Evolutionary conservation across 1,140 invertebrate genomes (phyloP).

Genomic region (Calycopis cecrops): DNA sequence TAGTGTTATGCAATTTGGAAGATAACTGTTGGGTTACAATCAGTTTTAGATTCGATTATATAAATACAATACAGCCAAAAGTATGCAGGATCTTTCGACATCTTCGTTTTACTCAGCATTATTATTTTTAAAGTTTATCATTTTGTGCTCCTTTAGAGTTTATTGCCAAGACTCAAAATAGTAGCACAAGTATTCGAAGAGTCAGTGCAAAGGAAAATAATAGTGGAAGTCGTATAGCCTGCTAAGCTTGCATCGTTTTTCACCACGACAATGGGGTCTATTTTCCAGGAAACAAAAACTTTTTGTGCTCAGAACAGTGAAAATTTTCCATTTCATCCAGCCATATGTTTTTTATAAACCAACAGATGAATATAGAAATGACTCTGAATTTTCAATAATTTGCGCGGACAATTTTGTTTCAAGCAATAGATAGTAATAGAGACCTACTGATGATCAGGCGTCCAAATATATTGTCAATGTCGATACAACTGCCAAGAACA

Average conservation of each 20-base stretch:
- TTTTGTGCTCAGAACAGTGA: constrained; percentile 5
- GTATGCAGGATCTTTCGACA: no score
- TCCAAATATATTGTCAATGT: constrained; percentile 6
- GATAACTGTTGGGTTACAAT: no score
- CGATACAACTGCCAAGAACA: not conserved
- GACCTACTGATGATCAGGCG: not conserved
- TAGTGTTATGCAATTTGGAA: no score
- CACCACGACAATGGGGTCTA: constrained; percentile 7
- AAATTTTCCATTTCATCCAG: constrained; percentile 7
- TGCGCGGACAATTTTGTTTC: no score
- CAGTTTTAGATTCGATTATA: no score
- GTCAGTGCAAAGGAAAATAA: not conserved
- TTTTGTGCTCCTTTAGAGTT: not conserved
- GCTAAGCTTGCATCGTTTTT: constrained; percentile 8
- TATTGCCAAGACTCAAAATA: not conserved
- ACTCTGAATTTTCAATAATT: no score
- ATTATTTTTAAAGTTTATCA: no score
- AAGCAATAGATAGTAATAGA: no score
- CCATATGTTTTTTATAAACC: not conserved
- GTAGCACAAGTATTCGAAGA: constrained; percentile 1
- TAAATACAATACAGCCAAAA: no score
- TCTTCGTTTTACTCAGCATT: no score
- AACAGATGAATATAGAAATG: no score
- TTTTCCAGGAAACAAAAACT: constrained; percentile 10
- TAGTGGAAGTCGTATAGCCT: constrained; percentile 8